Evolutionary conservation across 2,797 vertebrate species (phyloP).

Genomic region (Euthynnus affinis): DNA sequence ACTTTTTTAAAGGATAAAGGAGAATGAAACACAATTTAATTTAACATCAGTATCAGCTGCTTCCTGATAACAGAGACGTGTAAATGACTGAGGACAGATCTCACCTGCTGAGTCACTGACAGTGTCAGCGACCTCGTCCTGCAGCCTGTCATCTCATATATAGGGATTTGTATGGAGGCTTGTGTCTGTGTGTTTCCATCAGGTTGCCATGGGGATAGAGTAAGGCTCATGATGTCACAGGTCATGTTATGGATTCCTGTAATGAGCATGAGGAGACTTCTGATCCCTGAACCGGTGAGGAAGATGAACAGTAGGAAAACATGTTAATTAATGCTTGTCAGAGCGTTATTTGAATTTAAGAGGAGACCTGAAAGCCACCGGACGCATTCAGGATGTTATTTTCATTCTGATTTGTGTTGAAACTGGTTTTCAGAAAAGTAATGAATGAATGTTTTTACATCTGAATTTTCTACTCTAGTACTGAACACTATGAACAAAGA

Average conservation of each 20-base stretch:
- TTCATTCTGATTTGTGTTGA: too few species aligned
- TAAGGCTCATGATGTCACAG: slow-evolving; percentile 33
- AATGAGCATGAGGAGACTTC: not conserved
- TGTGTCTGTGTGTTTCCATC: slow-evolving; percentile 15
- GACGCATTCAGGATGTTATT: not conserved
- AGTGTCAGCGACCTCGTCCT: not conserved
- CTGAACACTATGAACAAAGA: too few species aligned
- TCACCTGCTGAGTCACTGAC: slow-evolving; percentile 34
- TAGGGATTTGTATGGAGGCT: not conserved
- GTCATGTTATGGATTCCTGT: slow-evolving; percentile 6
- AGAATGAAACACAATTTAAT: not conserved
- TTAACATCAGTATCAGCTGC: not conserved
- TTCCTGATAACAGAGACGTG: too few species aligned
- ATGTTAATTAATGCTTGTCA: too few species aligned
- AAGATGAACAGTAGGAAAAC: not conserved
- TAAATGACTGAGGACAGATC: not conserved
- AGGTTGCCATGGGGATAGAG: slow-evolving; percentile 5
- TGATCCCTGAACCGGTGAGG: not conserved
- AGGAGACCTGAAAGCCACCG: not conserved
- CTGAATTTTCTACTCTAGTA: too few species aligned
- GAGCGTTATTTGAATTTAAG: not conserved
- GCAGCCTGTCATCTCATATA: slow-evolving; percentile 3
- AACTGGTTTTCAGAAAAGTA: too few species aligned
- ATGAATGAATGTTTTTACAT: too few species aligned
- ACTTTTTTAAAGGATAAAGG: not conserved